phyloP scores from a whole-genome alignment of 2,888 invertebrate species.

The Carcina quercana region DNA sequence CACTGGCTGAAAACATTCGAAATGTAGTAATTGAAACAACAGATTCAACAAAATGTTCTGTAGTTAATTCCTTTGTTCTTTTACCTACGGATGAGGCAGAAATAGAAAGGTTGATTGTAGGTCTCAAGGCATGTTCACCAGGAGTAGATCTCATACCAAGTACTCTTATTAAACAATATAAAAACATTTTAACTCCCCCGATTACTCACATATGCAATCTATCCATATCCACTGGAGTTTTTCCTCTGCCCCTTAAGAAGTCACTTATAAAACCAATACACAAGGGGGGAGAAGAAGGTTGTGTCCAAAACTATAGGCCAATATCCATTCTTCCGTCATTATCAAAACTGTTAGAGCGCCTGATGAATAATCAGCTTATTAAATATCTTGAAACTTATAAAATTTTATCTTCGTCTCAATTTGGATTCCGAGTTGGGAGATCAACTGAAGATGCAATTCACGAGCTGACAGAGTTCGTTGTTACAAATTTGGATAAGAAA shows the following conservation, averaged over 20 bases:
- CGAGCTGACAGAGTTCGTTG: conserved; percentile 3
- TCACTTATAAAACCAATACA: conserved; percentile 7
- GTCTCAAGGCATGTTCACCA: background rate
- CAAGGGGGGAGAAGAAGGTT: conserved; percentile 8
- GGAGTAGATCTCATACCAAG: background rate
- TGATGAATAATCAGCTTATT: conserved; percentile 10
- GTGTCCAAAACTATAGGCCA: conserved; percentile 10
- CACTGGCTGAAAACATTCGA: background rate
- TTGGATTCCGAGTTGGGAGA: conserved; percentile 2
- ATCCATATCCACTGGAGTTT: conserved; percentile 4
- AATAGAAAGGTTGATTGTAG: background rate
- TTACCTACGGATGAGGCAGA: background rate
- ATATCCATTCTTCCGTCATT: conserved; percentile 9
- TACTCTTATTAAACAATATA: background rate
- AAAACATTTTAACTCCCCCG: background rate
- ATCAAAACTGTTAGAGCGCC: conserved; percentile 13
- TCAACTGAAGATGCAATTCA: conserved; percentile 9
- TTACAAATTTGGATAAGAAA: conserved; percentile 1
- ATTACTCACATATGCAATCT: conserved; percentile 7
- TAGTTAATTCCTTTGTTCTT: background rate
- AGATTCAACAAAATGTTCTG: no score
- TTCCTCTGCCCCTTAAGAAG: conserved; percentile 9
- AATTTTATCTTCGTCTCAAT: no score
- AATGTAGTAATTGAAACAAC: background rate
- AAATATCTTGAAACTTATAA: background rate